Conservation (phyloP, 2,113 vertebrate species). For the Rhinolophus ferrumequinum region DNA sequence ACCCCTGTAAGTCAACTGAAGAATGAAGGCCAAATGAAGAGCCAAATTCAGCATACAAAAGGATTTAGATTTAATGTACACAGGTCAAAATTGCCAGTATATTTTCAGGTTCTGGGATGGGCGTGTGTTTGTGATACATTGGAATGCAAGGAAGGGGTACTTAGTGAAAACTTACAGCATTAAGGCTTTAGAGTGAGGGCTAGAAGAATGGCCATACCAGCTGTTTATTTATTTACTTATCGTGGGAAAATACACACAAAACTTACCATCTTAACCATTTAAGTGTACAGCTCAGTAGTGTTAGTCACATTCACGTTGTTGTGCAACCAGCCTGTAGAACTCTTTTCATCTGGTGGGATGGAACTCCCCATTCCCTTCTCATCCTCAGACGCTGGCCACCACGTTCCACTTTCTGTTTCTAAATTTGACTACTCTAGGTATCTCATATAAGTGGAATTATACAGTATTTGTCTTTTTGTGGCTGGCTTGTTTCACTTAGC, state of each 20-base stretch:
- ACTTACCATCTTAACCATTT: not conserved
- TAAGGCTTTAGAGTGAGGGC: conserved; percentile 17
- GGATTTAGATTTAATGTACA: conserved; percentile 4
- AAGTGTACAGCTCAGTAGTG: not conserved
- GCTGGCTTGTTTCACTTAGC: conserved; percentile 18
- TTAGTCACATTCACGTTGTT: not conserved
- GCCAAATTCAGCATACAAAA: not conserved
- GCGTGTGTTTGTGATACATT: not conserved
- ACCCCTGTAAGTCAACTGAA: not conserved
- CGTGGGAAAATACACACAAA: not conserved
- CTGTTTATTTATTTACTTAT: not conserved
- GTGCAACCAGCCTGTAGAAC: not conserved
- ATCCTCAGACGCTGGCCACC: not conserved
- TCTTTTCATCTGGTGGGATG: conserved; percentile 33
- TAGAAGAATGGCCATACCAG: not conserved
- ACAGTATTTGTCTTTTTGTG: not conserved
- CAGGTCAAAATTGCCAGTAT: conserved; percentile 29
- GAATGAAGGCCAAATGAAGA: conserved; percentile 37
- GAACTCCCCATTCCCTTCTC: not conserved
- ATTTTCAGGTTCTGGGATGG: conserved; percentile 17
- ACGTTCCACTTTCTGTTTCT: not conserved
- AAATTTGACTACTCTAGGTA: not conserved
- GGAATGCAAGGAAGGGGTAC: not conserved
- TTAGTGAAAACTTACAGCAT: conserved; percentile 31
- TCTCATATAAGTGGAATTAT: not conserved